Evolutionary conservation across 2,797 vertebrate genomes (phyloP), one percentile per base, ranked within the genome.

Genomic region (Melanitta fusca): DNA sequence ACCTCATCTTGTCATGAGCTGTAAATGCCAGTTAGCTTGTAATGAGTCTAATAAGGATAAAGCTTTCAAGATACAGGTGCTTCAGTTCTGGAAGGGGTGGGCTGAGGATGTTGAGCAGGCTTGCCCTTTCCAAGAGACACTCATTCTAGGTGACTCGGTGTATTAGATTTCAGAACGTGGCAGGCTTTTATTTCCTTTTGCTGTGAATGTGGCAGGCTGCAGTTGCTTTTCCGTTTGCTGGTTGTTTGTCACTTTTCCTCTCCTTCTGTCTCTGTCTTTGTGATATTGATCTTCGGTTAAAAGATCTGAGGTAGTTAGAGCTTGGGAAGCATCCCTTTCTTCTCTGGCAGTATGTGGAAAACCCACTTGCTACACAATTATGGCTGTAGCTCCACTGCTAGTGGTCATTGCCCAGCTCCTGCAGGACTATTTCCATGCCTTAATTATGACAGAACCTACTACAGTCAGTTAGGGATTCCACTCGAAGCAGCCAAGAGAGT

Each of bases 321-420:
- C 56, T 83, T 24, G 22, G 79, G 86, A 92, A 88, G 36, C 73
- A 75, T 86, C 83, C 82, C 64, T 96, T 96, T 93, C 75, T 94
- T 95, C 93, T 96, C 51, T 75, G 74, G 81, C 83, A 92, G 69
- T 89, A 72, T 80, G 65, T 96, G 92, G 85, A 96, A 94, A 97
- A 66, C 74, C 72, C 88, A 80, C 51, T 71, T 92, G 85, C 84
- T 72, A 39, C 57, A 27, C 41, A 69, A 91, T 66, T 73, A 62
- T 64, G 73, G 22, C 25, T 1, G 47, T 81, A 73, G 70, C 69
- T 94, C 32, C 30, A 84, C 73, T 93, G 87, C 91, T 91, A 17
- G 51, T 97, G 88, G 84, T 93, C 95, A 92, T 24, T 89, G 91
- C 78, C 86, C 80, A 60, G 82, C 91, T 90, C 90, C 86, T 79